Evolutionary conservation across 1,140 invertebrate genomes (phyloP).

Genomic region (Temnothorax curvispinosus): DNA sequence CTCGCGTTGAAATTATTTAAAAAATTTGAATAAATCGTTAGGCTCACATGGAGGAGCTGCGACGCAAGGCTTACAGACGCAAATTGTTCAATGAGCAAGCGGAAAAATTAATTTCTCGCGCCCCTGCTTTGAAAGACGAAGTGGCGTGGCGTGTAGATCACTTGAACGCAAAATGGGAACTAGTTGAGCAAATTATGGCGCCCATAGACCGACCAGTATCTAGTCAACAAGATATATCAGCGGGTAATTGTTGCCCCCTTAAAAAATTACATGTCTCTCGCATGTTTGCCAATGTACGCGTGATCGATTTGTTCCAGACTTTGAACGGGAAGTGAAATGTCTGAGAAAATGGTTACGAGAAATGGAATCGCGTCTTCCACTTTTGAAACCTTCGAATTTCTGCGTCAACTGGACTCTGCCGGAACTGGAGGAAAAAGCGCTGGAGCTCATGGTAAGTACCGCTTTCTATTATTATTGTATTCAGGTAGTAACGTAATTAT

Average conservation of each 20-base stretch:
- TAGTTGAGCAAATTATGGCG: constrained; percentile 87
- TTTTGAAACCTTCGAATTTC: constrained; percentile 87
- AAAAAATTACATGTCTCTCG: background rate
- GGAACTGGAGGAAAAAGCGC: constrained; percentile 89
- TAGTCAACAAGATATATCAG: constrained; percentile 83
- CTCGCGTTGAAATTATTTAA: background rate
- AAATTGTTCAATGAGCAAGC: constrained; percentile 93
- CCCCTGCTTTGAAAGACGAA: constrained; percentile 91
- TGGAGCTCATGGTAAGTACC: constrained; percentile 89
- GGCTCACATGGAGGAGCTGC: constrained; percentile 91
- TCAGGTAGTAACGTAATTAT: background rate
- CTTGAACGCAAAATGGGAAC: constrained; percentile 92
- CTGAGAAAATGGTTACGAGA: constrained; percentile 87
- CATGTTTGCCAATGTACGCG: background rate
- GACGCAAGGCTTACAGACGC: constrained; percentile 89
- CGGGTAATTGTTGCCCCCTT: constrained; percentile 77
- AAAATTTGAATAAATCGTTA: constrained; percentile 74
- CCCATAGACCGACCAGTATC: constrained; percentile 82
- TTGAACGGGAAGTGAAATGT: constrained; percentile 90
- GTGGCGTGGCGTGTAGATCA: constrained; percentile 90
- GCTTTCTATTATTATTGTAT: background rate
- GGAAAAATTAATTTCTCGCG: constrained; percentile 89
- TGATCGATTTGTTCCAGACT: constrained; percentile 85
- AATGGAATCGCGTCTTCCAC: constrained; percentile 88
- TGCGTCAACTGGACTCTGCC: constrained; percentile 87